Evolutionary conservation across 2,888 invertebrate species (phyloP).

Genomic region (Callosobruchus maculatus): DNA sequence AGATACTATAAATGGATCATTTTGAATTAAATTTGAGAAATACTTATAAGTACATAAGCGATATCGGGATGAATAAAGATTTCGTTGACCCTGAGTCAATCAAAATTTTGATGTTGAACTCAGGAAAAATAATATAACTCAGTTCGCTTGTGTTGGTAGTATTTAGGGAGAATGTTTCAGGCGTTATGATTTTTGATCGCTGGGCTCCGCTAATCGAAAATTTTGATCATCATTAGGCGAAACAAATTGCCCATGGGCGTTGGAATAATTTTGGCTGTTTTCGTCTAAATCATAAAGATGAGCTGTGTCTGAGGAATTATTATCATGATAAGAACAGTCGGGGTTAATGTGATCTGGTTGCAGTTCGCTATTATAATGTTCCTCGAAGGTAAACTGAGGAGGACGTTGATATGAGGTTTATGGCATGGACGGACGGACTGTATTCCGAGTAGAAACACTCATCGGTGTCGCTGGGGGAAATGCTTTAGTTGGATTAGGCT

Average conservation of each 20-base stretch:
- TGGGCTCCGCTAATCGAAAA: not conserved
- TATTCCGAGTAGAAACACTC: conserved; percentile 5
- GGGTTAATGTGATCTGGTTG: not conserved
- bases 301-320: not conserved
- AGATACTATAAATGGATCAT: conserved; percentile 2
- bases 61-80: conserved; percentile 18
- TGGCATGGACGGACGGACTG: not conserved
- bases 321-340: not conserved
- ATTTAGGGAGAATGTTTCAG: not conserved
- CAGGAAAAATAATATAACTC: conserved; percentile 15
- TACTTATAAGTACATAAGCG: conserved; percentile 9
- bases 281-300: not conserved
- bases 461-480: not conserved
- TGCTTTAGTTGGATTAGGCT: not conserved
- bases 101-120: conserved; percentile 17
- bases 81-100: conserved; percentile 13
- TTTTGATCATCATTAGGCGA: not conserved
- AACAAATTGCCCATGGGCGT: not conserved
- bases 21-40: conserved; percentile 9
- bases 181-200: not conserved
- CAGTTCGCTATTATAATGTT: not conserved
- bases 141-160: conserved; percentile 5
- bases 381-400: not conserved
- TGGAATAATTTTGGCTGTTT: not conserved
- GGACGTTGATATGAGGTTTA: not conserved